phyloP scores from a whole-genome alignment of 2,888 invertebrate species.

The Papilio demoleus region DNA sequence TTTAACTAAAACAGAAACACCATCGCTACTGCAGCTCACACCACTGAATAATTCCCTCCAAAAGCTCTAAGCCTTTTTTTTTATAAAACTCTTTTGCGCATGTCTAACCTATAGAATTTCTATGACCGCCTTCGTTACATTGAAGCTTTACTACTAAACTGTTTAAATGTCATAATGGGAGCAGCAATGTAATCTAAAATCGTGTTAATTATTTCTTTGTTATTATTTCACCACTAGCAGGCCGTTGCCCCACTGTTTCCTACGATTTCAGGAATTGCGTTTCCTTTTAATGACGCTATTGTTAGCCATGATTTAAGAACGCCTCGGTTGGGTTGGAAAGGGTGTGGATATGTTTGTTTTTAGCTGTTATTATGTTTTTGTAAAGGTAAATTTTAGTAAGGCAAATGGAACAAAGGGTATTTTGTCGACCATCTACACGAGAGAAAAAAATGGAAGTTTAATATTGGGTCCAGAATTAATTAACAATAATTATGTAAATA shows the following conservation, averaged over 20 bases:
- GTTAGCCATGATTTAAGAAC: conserved; percentile 19
- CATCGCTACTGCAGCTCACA: conserved; percentile 45
- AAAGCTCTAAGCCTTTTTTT: conserved; percentile 44
- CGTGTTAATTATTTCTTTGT: conserved; percentile 29
- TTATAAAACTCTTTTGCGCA: conserved; percentile 42
- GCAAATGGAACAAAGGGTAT: neutral
- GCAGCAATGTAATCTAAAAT: conserved; percentile 28
- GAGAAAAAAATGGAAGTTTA: too few species aligned
- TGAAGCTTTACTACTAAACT: neutral
- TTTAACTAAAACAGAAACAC: conserved; percentile 29
- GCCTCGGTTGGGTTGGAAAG: conserved; percentile 30
- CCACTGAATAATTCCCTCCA: conserved; percentile 63
- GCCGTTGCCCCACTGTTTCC: conserved; percentile 29
- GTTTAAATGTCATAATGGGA: neutral
- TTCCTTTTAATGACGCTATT: conserved; percentile 20
- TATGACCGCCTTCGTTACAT: conserved; percentile 10
- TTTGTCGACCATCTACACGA: too few species aligned
- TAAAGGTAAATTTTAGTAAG: neutral
- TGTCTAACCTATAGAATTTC: conserved; percentile 32
- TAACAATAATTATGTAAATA: neutral
- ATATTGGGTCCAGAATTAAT: too few species aligned
- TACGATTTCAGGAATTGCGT: conserved; percentile 11
- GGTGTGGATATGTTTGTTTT: conserved; percentile 21
- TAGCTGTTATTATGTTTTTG: neutral
- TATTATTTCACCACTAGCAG: conserved; percentile 30